A percentile compares a stretch with the other conserved stretches of the same genome.
Evolutionary conservation across 2,113 vertebrate species (phyloP).

Genomic region (Heterochromis multidens): DNA sequence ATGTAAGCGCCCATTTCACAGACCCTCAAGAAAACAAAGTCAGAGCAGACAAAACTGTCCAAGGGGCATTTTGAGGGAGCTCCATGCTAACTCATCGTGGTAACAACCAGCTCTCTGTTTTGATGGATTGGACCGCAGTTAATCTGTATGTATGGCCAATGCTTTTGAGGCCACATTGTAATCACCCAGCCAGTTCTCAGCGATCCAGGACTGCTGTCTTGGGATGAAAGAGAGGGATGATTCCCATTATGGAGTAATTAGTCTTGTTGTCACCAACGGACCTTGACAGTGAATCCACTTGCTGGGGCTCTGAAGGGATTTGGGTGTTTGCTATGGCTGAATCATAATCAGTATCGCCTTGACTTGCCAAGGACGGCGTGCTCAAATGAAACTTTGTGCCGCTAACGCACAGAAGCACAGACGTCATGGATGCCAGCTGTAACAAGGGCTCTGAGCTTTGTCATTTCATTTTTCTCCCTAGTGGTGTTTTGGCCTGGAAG

Average conservation of each 20-base stretch:
- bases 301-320: slow-evolving; percentile 54
- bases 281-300: slow-evolving; percentile 69
- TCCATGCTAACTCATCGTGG: neutral
- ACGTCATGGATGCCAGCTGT: neutral
- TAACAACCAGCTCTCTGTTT: slow-evolving; percentile 25
- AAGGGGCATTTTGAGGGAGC: slow-evolving; percentile 14
- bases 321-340: slow-evolving; percentile 48
- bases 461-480: neutral
- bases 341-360: slow-evolving; percentile 53
- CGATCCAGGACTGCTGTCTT: slow-evolving; percentile 34
- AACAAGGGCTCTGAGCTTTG: neutral
- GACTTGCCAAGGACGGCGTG: slow-evolving; percentile 33
- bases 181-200: slow-evolving; percentile 53
- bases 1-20: neutral
- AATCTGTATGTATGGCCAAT: slow-evolving; percentile 60
- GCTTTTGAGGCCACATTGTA: slow-evolving; percentile 46
- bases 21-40: slow-evolving; percentile 41
- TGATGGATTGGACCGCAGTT: slow-evolving; percentile 49
- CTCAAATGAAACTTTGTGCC: slow-evolving; percentile 9
- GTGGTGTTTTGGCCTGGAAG: neutral
- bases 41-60: slow-evolving; percentile 20
- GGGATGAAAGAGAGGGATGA: slow-evolving; percentile 67
- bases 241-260: slow-evolving; percentile 71
- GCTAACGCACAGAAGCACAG: neutral
- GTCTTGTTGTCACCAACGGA: slow-evolving; percentile 70